Conservation (phyloP, 2,113 vertebrate species). For the Pelvicachromis taeniatus region DNA sequence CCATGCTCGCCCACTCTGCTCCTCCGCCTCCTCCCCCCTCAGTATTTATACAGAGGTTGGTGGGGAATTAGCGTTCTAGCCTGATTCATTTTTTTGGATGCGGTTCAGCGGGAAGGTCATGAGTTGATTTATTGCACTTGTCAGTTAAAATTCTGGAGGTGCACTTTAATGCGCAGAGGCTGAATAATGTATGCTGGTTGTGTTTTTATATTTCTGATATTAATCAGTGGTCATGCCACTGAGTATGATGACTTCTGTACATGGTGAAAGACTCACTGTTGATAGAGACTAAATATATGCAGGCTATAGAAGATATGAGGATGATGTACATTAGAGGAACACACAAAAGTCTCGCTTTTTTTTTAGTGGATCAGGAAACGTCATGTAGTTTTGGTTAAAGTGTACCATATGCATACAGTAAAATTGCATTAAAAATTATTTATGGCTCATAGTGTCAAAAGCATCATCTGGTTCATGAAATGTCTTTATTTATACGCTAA, state of each 20-base stretch:
- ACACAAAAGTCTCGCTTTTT: too few species aligned
- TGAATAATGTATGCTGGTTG: not conserved
- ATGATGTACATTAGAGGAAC: not conserved
- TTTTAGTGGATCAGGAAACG: not conserved
- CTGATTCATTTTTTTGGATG: slow-evolving; percentile 49
- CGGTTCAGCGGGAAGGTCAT: slow-evolving; percentile 51
- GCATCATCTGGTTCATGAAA: not conserved
- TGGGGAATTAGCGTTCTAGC: slow-evolving; percentile 54
- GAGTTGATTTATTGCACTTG: slow-evolving; percentile 58
- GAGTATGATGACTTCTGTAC: not conserved
- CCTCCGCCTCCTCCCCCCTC: not conserved
- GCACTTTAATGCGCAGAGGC: not conserved
- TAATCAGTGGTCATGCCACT: not conserved
- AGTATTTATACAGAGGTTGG: slow-evolving; percentile 53
- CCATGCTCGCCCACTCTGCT: not conserved
- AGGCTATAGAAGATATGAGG: not conserved
- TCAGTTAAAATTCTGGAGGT: slow-evolving; percentile 34
- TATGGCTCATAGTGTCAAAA: not conserved
- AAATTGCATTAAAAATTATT: not conserved
- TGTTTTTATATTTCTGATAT: not conserved
- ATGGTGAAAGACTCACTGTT: not conserved
- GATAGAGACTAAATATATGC: not conserved
- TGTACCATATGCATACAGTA: not conserved
- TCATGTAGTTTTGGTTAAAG: not conserved
- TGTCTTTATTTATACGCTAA: not conserved